These are phyloP conservation scores for Fragum fragum DNA, from an alignment of 2,888 invertebrate species.

Conservation along the genomic window DNA sequence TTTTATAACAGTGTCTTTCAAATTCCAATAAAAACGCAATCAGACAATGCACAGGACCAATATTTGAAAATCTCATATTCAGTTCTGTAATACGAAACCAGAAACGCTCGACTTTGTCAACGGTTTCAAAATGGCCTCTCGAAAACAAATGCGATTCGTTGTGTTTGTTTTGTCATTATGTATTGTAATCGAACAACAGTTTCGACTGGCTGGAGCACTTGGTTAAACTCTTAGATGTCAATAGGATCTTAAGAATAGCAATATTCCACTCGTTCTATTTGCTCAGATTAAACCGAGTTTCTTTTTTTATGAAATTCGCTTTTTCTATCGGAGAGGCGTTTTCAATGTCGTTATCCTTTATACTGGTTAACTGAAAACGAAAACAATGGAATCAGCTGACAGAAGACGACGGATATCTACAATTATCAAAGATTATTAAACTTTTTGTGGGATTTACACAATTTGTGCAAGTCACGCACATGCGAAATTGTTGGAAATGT, in stretches of 20 bases:
- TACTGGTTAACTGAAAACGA: not conserved
- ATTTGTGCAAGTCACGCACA: too few relatives aligned
- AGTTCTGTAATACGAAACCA: slow-evolving; percentile 22
- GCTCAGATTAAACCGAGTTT: slow-evolving; percentile 20
- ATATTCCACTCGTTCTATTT: slow-evolving; percentile 44
- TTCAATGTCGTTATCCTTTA: not conserved
- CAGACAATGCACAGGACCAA: not conserved
- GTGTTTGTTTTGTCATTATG: slow-evolving; percentile 58
- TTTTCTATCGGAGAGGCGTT: slow-evolving; percentile 1
- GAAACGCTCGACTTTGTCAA: slow-evolving; percentile 15
- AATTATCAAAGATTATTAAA: too few relatives aligned
- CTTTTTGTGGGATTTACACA: too few relatives aligned
- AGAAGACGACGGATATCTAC: too few relatives aligned
- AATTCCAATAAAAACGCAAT: not conserved
- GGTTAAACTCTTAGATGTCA: slow-evolving; percentile 51
- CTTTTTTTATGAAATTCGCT: not conserved
- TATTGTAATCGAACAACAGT: slow-evolving; percentile 47
- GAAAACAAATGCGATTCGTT: slow-evolving; percentile 46
- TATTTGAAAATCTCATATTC: slow-evolving; percentile 11
- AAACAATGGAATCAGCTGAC: too few relatives aligned
- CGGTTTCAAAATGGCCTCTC: slow-evolving; percentile 15
- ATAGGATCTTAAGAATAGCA: slow-evolving; percentile 43
- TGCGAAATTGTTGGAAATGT: too few relatives aligned
- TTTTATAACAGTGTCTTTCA: too few relatives aligned
- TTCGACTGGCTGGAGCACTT: slow-evolving; percentile 32